phyloP scores from a whole-genome alignment of 2,797 vertebrate species.

The Parauchenoglanis ngamensis region DNA sequence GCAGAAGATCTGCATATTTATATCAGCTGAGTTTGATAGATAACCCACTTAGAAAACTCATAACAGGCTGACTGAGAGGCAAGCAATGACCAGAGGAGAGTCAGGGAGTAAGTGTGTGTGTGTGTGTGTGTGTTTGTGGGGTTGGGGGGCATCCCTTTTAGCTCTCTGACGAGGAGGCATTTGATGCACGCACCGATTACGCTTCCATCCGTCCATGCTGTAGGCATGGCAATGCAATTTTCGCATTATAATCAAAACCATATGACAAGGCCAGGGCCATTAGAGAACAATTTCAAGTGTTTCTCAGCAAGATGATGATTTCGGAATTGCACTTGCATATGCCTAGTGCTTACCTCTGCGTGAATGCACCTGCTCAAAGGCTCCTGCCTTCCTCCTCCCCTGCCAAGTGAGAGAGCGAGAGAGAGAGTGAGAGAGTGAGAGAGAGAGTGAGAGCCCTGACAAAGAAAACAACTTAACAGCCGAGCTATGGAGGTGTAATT shows the following conservation, averaged over 20 bases:
- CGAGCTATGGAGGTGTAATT: constrained; percentile 62
- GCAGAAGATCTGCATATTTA: constrained; percentile 61
- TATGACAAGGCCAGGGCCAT: constrained; percentile 87
- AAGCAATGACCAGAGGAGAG: constrained; percentile 72
- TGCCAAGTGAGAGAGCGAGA: constrained; percentile 60
- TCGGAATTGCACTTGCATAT: constrained; percentile 88
- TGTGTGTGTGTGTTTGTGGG: constrained; percentile 7
- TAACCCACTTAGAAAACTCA: constrained; percentile 69
- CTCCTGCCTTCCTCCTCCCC: constrained; percentile 65
- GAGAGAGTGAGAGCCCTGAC: constrained; percentile 33
- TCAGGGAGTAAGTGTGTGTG: not conserved
- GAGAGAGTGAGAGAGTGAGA: constrained; percentile 20
- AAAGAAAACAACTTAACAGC: constrained; percentile 75
- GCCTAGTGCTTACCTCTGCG: constrained; percentile 85
- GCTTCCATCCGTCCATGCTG: constrained; percentile 83
- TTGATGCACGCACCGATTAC: constrained; percentile 85
- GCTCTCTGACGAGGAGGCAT: constrained; percentile 71
- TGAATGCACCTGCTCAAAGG: constrained; percentile 79
- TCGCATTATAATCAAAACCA: constrained; percentile 89
- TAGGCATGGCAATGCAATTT: constrained; percentile 87
- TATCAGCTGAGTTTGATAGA: constrained; percentile 68
- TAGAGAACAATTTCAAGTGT: constrained; percentile 89
- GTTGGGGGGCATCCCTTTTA: constrained; percentile 60
- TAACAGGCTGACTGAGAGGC: constrained; percentile 72
- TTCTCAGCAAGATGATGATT: constrained; percentile 89